phyloP scores from a whole-genome alignment of 2,888 invertebrate species.

The Aricia artaxerxes region DNA sequence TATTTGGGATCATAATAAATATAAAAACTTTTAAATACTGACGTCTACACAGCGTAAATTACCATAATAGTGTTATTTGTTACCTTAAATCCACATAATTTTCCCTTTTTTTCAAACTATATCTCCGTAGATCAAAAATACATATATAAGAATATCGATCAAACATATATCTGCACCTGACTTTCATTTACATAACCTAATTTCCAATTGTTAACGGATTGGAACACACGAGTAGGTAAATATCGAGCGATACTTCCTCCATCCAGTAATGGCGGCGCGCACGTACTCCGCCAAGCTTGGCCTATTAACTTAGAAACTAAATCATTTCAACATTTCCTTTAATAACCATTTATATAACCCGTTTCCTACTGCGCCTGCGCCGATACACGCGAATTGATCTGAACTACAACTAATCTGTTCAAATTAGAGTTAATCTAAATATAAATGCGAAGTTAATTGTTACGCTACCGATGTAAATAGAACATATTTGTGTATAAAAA shows the following conservation, averaged over 20 bases:
- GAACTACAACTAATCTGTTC: constrained; percentile 1
- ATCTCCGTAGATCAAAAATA: too few relatives aligned
- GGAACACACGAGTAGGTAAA: background rate
- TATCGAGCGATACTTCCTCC: constrained; percentile 13
- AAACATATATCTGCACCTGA: background rate
- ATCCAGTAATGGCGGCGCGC: background rate
- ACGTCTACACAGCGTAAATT: too few relatives aligned
- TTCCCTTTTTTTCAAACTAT: too few relatives aligned
- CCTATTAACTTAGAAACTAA: constrained; percentile 22
- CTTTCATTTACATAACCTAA: background rate
- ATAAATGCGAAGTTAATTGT: background rate
- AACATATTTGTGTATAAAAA: too few relatives aligned
- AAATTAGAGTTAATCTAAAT: background rate
- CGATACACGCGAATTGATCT: background rate
- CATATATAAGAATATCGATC: too few relatives aligned
- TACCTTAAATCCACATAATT: too few relatives aligned
- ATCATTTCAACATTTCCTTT: constrained; percentile 27
- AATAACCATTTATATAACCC: constrained; percentile 23
- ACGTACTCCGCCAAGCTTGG: constrained; percentile 18
- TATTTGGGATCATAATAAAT: too few relatives aligned
- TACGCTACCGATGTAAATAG: too few relatives aligned
- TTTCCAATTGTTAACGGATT: constrained; percentile 5
- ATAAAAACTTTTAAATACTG: too few relatives aligned
- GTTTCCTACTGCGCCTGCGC: constrained; percentile 24
- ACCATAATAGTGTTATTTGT: too few relatives aligned